Conservation (phyloP, 1,140 invertebrate genomes). For the Anastrepha ludens region DNA sequence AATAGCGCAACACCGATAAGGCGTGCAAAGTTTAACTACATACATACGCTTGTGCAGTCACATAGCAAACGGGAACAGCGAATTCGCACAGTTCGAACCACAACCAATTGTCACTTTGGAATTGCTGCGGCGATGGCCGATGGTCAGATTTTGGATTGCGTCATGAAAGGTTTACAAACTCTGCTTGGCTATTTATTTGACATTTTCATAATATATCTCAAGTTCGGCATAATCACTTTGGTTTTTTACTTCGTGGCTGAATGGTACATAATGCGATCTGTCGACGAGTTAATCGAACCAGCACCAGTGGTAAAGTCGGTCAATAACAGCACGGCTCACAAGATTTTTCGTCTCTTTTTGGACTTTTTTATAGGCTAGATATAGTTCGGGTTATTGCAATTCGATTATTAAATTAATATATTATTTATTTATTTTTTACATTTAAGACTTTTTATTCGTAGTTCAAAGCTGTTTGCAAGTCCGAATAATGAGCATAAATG, state of each 20-base stretch:
- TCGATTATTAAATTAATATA: constrained; percentile 3
- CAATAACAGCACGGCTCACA: constrained; percentile 65
- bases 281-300: constrained; percentile 57
- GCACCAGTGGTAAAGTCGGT: constrained; percentile 24
- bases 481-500: background rate
- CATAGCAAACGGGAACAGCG: background rate
- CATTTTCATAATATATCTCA: constrained; percentile 69
- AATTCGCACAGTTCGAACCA: background rate
- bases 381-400: background rate
- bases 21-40: background rate
- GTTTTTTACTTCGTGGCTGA: constrained; percentile 67
- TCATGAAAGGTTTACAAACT: constrained; percentile 63
- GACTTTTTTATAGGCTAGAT: constrained; percentile 65
- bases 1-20: background rate
- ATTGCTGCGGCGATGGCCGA: background rate
- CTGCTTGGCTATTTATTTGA: constrained; percentile 62
- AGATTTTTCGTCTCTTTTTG: constrained; percentile 65
- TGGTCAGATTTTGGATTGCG: constrained; percentile 15
- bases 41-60: background rate
- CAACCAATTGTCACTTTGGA: background rate
- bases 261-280: constrained; percentile 68
- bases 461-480: background rate
- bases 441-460: background rate
- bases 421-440: background rate
- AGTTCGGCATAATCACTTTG: constrained; percentile 66